Conservation (phyloP, 1,140 invertebrate species). For the Samia ricini region DNA sequence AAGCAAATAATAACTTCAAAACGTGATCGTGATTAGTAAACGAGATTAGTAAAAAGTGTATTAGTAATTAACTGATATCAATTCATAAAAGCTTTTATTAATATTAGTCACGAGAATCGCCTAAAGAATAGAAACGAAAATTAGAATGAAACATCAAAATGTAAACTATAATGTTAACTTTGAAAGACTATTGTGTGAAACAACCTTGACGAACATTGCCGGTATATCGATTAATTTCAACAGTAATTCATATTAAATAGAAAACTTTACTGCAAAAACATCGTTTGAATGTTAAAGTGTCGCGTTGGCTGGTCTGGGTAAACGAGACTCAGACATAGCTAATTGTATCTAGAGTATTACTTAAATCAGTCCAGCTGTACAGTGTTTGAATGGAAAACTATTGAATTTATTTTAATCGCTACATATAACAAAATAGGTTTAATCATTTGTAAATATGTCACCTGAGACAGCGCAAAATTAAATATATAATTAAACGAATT, state of each 20-base stretch:
- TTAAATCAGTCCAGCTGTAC: neutral
- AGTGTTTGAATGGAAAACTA: too few species aligned
- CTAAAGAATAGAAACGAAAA: neutral
- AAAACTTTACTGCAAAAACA: conserved; percentile 32
- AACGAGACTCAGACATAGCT: conserved; percentile 34
- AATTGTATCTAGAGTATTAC: conserved; percentile 21
- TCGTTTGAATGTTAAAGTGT: conserved; percentile 5
- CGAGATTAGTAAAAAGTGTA: conserved; percentile 11
- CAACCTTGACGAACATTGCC: conserved; percentile 24
- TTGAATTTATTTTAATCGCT: too few species aligned
- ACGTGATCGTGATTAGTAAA: conserved; percentile 10
- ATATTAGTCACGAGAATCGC: neutral
- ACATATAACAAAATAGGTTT: too few species aligned
- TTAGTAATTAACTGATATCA: conserved; percentile 23
- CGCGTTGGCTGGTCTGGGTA: conserved; percentile 12
- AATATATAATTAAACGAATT: too few species aligned
- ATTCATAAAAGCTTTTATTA: conserved; percentile 14
- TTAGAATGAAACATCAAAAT: neutral
- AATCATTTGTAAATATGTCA: too few species aligned
- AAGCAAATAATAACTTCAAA: conserved; percentile 8
- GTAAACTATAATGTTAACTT: neutral
- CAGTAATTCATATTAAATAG: conserved; percentile 42
- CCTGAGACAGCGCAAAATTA: too few species aligned
- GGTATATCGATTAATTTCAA: conserved; percentile 37
- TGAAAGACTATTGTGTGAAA: neutral